phyloP scores from a whole-genome alignment of 2,797 vertebrate genomes.

The Uromys caudimaculatus region DNA sequence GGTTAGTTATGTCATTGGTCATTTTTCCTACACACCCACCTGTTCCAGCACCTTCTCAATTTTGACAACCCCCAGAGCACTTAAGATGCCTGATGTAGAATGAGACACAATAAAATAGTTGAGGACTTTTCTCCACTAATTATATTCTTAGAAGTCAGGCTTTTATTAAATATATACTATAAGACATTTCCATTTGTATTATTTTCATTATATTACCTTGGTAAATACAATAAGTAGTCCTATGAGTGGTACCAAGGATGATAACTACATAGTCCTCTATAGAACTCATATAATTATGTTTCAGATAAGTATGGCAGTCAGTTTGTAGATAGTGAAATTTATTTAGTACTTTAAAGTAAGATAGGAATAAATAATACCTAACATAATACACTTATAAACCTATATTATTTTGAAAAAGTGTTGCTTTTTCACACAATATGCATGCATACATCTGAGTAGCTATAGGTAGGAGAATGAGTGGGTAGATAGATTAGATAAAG shows the following conservation, averaged over 20 bases:
- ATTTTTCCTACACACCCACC: background rate
- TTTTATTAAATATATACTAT: conserved; percentile 13
- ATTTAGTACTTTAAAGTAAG: background rate
- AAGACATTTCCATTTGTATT: background rate
- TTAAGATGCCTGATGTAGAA: background rate
- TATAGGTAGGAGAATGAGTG: background rate
- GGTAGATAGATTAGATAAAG: background rate
- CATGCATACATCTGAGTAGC: background rate
- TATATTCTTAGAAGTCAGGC: background rate
- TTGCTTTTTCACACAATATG: background rate
- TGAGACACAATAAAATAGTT: background rate
- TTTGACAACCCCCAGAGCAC: background rate
- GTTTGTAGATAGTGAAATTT: background rate
- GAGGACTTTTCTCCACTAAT: background rate
- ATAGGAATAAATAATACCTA: background rate
- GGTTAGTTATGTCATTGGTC: background rate
- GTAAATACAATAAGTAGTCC: background rate
- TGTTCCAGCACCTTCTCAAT: background rate
- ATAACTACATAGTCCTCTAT: background rate
- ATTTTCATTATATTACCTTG: background rate
- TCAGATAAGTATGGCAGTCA: background rate
- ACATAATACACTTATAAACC: background rate
- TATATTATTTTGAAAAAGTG: background rate
- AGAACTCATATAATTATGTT: background rate
- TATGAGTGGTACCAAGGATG: background rate